Conservation (phyloP, 1,140 invertebrate species). For the Plutomurus gul region DNA sequence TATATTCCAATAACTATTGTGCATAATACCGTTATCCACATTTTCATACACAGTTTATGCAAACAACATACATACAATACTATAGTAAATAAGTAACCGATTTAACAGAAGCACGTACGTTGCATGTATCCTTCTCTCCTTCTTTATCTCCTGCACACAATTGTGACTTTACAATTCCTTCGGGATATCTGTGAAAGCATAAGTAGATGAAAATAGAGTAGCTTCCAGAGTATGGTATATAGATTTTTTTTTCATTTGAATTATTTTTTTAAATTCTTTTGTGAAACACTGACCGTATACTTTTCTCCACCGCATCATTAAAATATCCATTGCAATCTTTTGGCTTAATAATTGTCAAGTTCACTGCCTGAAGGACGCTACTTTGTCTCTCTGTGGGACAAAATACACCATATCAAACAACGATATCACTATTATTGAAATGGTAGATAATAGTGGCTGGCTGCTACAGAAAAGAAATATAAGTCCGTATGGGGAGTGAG, state of each 20-base stretch:
- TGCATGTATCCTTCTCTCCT: conserved; percentile 48
- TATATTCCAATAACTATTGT: background rate
- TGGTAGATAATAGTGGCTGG: too few relatives aligned
- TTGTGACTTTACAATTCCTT: conserved; percentile 42
- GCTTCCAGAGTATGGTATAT: background rate
- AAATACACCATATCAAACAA: background rate
- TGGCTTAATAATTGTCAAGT: conserved; percentile 17
- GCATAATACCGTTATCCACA: background rate
- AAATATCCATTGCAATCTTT: conserved; percentile 44
- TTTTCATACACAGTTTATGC: background rate
- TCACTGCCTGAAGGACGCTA: conserved; percentile 46
- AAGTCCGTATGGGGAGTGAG: too few relatives aligned
- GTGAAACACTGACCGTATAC: background rate
- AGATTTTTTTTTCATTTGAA: background rate
- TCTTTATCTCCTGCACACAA: conserved; percentile 47
- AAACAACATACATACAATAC: too few relatives aligned
- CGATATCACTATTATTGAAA: too few relatives aligned
- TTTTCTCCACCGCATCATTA: conserved; percentile 31
- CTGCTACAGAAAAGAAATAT: too few relatives aligned
- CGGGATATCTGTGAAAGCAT: conserved; percentile 43
- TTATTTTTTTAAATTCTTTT: background rate
- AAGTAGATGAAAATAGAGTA: too few relatives aligned
- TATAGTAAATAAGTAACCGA: too few relatives aligned
- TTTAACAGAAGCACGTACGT: conserved; percentile 38
- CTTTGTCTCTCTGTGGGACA: conserved; percentile 36